These are phyloP conservation scores for Morpho achilles DNA, from an alignment of 2,888 invertebrate species.

Conservation along the genomic window DNA sequence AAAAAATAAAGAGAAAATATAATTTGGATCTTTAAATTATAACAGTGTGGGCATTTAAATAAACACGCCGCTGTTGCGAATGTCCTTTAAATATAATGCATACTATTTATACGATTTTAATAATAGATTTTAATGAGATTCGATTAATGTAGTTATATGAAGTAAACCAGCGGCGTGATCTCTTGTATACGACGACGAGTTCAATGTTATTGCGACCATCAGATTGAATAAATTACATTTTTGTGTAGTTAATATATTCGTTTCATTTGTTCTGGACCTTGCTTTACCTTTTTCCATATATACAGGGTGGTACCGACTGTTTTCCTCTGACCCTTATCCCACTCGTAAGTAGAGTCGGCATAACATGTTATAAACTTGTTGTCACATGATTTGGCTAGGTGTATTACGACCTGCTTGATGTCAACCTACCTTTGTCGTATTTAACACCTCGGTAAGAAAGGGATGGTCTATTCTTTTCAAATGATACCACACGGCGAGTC, in stretches of 20 bases:
- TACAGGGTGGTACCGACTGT: not conserved
- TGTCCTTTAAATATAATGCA: constrained; percentile 28
- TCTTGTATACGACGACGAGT: constrained; percentile 75
- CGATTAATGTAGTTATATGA: constrained; percentile 19
- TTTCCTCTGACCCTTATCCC: too few species aligned
- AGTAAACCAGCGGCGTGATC: constrained; percentile 51
- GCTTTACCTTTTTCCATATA: not conserved
- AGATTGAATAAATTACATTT: constrained; percentile 75
- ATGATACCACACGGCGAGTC: too few species aligned
- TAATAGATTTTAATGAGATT: constrained; percentile 25
- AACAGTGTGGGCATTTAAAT: constrained; percentile 28
- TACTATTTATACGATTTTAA: constrained; percentile 33
- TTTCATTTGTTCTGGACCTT: constrained; percentile 40
- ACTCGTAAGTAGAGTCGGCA: too few species aligned
- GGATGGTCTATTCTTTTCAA: too few species aligned
- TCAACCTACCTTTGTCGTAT: too few species aligned
- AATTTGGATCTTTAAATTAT: constrained; percentile 42
- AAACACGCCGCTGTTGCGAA: constrained; percentile 43
- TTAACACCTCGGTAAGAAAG: too few species aligned
- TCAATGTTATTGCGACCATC: constrained; percentile 77
- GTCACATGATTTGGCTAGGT: too few species aligned
- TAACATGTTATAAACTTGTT: too few species aligned
- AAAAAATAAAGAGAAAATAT: constrained; percentile 48
- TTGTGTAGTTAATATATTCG: constrained; percentile 68
- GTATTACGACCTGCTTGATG: too few species aligned